Evolutionary conservation across 2,797 vertebrate species (phyloP).

Genomic region (Paguma larvata): DNA sequence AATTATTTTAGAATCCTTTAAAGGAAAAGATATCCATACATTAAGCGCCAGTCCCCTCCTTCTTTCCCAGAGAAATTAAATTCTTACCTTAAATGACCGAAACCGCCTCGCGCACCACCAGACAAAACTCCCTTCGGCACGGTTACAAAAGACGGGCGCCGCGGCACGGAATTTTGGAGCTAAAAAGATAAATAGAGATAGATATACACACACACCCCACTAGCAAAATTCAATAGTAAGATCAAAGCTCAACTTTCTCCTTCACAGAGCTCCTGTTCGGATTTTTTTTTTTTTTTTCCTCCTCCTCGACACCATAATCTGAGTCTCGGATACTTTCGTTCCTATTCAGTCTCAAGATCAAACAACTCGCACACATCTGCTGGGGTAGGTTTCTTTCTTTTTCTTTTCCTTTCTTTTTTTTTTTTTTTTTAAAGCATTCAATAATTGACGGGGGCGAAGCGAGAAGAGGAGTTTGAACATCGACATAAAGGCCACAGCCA

Average conservation of each 20-base stretch:
- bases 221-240: slow-evolving; percentile 77
- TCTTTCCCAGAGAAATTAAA: slow-evolving; percentile 78
- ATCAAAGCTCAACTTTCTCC: slow-evolving; percentile 88
- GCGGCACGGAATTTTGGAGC: slow-evolving; percentile 67
- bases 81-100: slow-evolving; percentile 74
- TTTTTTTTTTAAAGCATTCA: slow-evolving; percentile 82
- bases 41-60: slow-evolving; percentile 70
- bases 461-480: slow-evolving; percentile 73
- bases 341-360: slow-evolving; percentile 87
- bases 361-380: slow-evolving; percentile 87
- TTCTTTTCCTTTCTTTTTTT: slow-evolving; percentile 29
- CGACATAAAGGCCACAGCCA: slow-evolving; percentile 81
- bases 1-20: slow-evolving; percentile 77
- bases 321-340: slow-evolving; percentile 84
- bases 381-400: slow-evolving; percentile 68
- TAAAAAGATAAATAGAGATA: slow-evolving; percentile 81
- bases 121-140: slow-evolving; percentile 71
- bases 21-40: slow-evolving; percentile 79
- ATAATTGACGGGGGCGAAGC: slow-evolving; percentile 82
- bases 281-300: slow-evolving; percentile 74
- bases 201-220: slow-evolving; percentile 78
- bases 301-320: slow-evolving; percentile 84
- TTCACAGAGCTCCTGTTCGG: slow-evolving; percentile 83
- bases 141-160: neutral
- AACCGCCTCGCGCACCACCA: slow-evolving; percentile 74